Evolutionary conservation across 2,113 vertebrate genomes (phyloP).

Genomic region (Planiliza haematocheilus): DNA sequence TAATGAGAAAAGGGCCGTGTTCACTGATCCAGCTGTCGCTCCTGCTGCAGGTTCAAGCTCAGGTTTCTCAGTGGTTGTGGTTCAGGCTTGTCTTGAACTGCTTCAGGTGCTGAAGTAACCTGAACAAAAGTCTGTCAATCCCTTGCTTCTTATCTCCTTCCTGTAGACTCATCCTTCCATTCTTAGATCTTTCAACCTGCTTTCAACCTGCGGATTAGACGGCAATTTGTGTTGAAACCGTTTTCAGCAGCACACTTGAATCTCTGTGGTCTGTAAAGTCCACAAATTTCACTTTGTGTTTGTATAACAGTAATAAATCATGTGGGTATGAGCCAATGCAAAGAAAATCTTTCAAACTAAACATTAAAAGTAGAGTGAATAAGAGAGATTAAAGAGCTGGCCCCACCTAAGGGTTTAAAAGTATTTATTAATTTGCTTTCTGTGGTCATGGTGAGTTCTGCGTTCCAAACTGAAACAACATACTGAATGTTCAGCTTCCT

Average conservation of each 20-base stretch:
- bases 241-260: not conserved
- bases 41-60: too few species aligned
- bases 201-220: conserved; percentile 25
- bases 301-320: conserved; percentile 1
- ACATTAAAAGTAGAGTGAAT: too few species aligned
- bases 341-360: too few species aligned
- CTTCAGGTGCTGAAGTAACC: conserved; percentile 30
- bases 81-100: conserved; percentile 5
- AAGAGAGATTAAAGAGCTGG: too few species aligned
- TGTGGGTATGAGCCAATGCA: too few species aligned
- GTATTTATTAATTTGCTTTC: too few species aligned
- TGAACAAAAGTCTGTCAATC: not conserved
- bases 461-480: too few species aligned
- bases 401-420: too few species aligned
- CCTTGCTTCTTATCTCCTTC: not conserved
- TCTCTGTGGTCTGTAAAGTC: not conserved
- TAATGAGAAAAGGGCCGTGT: not conserved
- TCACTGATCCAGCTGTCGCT: not conserved
- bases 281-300: not conserved
- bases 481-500: too few species aligned
- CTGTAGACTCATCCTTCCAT: not conserved
- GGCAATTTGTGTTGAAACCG: conserved; percentile 31
- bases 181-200: conserved; percentile 9
- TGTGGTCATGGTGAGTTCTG: too few species aligned
- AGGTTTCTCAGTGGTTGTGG: not conserved